A percentile compares a stretch with the other conserved stretches of the same genome.
Conservation (phyloP, 2,888 invertebrate genomes). For the Eurois occulta region DNA sequence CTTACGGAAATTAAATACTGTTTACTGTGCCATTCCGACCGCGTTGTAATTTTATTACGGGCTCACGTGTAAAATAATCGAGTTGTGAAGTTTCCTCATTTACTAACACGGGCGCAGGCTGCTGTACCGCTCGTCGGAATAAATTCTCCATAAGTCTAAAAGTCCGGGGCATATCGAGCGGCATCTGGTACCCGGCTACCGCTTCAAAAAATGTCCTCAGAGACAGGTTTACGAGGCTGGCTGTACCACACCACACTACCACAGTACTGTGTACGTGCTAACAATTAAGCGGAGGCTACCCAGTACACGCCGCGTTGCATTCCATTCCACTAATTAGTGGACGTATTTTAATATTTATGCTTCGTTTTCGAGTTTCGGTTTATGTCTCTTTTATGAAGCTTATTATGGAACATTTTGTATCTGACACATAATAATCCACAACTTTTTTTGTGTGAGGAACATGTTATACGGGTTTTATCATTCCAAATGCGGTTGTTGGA, state of each 20-base stretch:
- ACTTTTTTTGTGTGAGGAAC: slow-evolving; percentile 55
- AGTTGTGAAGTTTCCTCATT: slow-evolving; percentile 67
- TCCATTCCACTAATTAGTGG: slow-evolving; percentile 74
- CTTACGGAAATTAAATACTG: slow-evolving; percentile 86
- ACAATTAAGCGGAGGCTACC: slow-evolving; percentile 69
- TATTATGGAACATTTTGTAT: slow-evolving; percentile 65
- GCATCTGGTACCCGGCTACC: slow-evolving; percentile 58
- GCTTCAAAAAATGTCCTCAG: slow-evolving; percentile 68
- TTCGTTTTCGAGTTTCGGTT: slow-evolving; percentile 68
- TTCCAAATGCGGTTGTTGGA: slow-evolving; percentile 57
- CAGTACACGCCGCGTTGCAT: slow-evolving; percentile 64
- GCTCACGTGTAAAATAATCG: slow-evolving; percentile 65
- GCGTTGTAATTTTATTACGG: slow-evolving; percentile 76
- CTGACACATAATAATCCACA: slow-evolving; percentile 61
- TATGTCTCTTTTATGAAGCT: slow-evolving; percentile 71
- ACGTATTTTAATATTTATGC: slow-evolving; percentile 69
- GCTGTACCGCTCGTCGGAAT: slow-evolving; percentile 44
- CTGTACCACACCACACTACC: slow-evolving; percentile 24
- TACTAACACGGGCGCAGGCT: slow-evolving; percentile 31
- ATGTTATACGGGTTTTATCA: slow-evolving; percentile 65
- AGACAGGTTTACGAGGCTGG: slow-evolving; percentile 72
- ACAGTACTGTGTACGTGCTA: slow-evolving; percentile 61
- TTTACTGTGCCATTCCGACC: slow-evolving; percentile 76
- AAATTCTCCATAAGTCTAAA: slow-evolving; percentile 61
- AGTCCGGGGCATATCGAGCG: slow-evolving; percentile 58